Conservation (phyloP, 1,140 invertebrate genomes). For the Drosophila leontia region DNA sequence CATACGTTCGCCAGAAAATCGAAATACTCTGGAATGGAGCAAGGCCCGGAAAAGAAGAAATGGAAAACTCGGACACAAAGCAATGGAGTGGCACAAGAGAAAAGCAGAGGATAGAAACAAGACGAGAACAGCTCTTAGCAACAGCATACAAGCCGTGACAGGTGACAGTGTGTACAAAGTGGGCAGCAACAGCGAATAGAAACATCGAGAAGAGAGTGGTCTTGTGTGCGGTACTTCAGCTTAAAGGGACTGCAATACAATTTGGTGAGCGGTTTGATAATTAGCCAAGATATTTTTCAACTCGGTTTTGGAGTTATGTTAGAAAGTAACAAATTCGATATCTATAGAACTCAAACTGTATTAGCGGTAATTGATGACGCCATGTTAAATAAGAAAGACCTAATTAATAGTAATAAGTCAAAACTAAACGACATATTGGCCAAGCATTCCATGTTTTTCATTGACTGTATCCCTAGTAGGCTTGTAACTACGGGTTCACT, state of each 20-base stretch:
- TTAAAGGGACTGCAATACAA: constrained; percentile 1
- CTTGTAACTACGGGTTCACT: constrained; percentile 23
- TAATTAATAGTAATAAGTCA: neutral
- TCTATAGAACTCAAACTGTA: neutral
- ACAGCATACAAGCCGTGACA: constrained; percentile 2
- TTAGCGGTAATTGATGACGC: no score
- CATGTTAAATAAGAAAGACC: no score
- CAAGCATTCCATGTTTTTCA: constrained; percentile 15
- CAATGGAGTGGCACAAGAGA: neutral
- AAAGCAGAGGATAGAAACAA: constrained; percentile 5
- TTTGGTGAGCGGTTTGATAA: neutral
- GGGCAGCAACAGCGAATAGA: neutral
- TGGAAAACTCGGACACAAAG: no score
- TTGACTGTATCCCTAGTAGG: constrained; percentile 5
- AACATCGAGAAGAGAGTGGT: neutral
- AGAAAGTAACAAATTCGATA: neutral
- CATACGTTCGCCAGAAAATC: no score
- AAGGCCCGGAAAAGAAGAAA: no score
- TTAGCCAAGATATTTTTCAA: neutral
- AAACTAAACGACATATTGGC: constrained; percentile 16
- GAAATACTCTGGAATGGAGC: no score
- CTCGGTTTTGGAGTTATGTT: neutral
- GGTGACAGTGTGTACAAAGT: constrained; percentile 1
- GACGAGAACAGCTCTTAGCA: neutral
- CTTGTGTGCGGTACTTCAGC: constrained; percentile 2